A percentile compares a stretch with the other conserved stretches of the same genome.
phyloP scores from a whole-genome alignment of 2,888 invertebrate genomes.

The Creontiades dilutus region DNA sequence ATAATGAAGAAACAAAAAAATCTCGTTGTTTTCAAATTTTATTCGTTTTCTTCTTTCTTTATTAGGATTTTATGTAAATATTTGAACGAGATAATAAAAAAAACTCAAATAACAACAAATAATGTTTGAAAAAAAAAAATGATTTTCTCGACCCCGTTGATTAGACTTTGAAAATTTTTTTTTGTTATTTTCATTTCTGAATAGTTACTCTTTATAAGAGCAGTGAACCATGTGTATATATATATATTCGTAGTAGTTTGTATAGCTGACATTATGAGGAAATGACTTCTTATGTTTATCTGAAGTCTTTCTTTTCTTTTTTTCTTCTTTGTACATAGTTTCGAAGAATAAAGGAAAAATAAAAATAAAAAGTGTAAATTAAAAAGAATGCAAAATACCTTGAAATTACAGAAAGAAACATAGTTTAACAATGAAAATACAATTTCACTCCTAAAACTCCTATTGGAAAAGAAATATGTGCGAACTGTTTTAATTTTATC shows the following conservation, averaged over 20 bases:
- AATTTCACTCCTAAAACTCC: slow-evolving; percentile 26
- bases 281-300: neutral
- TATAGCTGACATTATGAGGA: slow-evolving; percentile 42
- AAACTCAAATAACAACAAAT: neutral
- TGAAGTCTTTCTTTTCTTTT: slow-evolving; percentile 6
- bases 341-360: neutral
- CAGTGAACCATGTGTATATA: slow-evolving; percentile 30
- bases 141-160: neutral
- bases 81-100: neutral
- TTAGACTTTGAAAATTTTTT: neutral
- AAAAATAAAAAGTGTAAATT: slow-evolving; percentile 45
- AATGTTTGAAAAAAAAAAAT: neutral
- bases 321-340: slow-evolving; percentile 31
- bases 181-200: neutral
- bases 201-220: slow-evolving; percentile 62
- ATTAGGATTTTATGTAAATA: neutral
- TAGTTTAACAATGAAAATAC: slow-evolving; percentile 37
- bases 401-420: slow-evolving; percentile 20
- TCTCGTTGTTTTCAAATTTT: too few relatives aligned
- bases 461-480: slow-evolving; percentile 4
- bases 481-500: slow-evolving; percentile 48
- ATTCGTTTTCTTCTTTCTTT: too few relatives aligned
- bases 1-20: neutral
- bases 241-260: slow-evolving; percentile 8
- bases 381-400: neutral